A percentile compares a stretch with the other conserved stretches of the same genome.
Conservation (phyloP, 2,888 invertebrate genomes). For the Emmelina monodactyla region DNA sequence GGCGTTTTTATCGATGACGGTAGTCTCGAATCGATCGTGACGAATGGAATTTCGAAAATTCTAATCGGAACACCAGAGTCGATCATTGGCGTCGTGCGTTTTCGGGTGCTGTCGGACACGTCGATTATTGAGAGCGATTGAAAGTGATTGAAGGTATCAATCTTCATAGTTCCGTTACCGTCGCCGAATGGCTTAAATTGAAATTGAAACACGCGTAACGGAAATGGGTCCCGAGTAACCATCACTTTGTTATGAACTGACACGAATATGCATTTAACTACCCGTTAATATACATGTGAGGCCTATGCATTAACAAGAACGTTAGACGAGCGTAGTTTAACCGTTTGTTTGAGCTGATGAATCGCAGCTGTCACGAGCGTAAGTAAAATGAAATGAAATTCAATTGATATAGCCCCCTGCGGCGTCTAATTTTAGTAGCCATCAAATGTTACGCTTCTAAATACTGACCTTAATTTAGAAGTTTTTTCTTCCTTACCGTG, state of each 20-base stretch:
- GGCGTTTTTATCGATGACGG: too few species aligned
- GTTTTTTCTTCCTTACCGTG: too few species aligned
- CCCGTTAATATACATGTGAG: slow-evolving; percentile 31
- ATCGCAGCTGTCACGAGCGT: slow-evolving; percentile 22
- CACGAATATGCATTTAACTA: slow-evolving; percentile 58
- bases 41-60: too few species aligned
- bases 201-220: slow-evolving; percentile 55
- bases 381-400: neutral
- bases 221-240: slow-evolving; percentile 52
- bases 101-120: too few species aligned
- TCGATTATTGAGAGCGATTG: too few species aligned
- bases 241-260: slow-evolving; percentile 43
- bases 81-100: too few species aligned
- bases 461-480: slow-evolving; percentile 1
- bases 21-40: too few species aligned
- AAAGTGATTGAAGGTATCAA: slow-evolving; percentile 59
- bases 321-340: slow-evolving; percentile 20
- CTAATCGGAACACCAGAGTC: too few species aligned
- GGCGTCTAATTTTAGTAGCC: slow-evolving; percentile 7
- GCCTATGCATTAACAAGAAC: slow-evolving; percentile 33
- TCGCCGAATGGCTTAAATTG: slow-evolving; percentile 45
- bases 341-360: slow-evolving; percentile 23
- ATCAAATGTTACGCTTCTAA: neutral
- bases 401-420: slow-evolving; percentile 16
- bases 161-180: slow-evolving; percentile 56